Conservation (phyloP, 2,113 vertebrate genomes). For the Lota lota region DNA sequence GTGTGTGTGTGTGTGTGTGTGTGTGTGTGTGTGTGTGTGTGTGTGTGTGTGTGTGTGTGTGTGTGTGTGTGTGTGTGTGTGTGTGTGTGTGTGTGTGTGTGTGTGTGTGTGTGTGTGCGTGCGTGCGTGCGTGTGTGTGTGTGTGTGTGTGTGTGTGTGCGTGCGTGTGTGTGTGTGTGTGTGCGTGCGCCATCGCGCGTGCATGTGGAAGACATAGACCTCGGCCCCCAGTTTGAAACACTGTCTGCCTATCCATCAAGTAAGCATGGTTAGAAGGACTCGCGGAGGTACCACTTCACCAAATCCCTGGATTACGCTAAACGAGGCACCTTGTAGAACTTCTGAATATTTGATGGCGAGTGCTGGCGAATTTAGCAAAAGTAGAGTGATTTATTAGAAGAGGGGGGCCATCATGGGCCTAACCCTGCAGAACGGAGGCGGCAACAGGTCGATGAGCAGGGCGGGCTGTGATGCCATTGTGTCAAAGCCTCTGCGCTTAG, state of each 20-base stretch:
- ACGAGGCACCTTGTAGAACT: not conserved
- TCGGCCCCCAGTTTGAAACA: conserved; percentile 11
- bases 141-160: too few species aligned
- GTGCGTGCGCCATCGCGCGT: not conserved
- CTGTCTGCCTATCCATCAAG: not conserved
- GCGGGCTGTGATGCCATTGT: not conserved
- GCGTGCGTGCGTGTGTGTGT: conserved; percentile 14
- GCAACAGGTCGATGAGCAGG: not conserved
- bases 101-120: too few species aligned
- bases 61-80: too few species aligned
- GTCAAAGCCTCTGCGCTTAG: not conserved
- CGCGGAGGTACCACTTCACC: not conserved
- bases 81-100: too few species aligned
- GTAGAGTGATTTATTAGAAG: not conserved
- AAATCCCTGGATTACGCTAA: conserved; percentile 6
- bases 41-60: too few species aligned
- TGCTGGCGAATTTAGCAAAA: not conserved
- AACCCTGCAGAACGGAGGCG: not conserved
- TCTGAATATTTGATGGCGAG: not conserved
- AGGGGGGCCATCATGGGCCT: not conserved
- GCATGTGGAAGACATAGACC: conserved; percentile 14
- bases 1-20: too few species aligned
- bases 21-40: too few species aligned
- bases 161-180: too few species aligned
- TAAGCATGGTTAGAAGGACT: not conserved